Base-by-base conservation (phyloP, 2,113 vertebrate genomes). In the Cyphomyrus plagiostoma region DNA sequence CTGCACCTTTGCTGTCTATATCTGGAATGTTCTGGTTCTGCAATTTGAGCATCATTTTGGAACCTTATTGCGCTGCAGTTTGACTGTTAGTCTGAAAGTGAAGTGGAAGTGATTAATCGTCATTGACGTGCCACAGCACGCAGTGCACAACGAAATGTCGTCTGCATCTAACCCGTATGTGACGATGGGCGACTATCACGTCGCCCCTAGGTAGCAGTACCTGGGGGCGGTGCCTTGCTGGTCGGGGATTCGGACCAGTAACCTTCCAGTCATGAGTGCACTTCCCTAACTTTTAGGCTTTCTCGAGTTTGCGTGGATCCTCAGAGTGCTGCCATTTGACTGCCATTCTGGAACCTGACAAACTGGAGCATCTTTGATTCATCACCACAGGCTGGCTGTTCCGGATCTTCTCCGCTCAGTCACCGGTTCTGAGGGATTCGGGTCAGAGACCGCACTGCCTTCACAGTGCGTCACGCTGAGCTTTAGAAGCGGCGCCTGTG, bases 361-460 rank as follows among this genome's bases (percentile, higher is more conserved):
- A 84, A 48, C 39, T 88, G 87, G 87, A 88, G 74, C 42, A 26
- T 88, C 39, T 70, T 62, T 46, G 62, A 23, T 26, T 48, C 62
- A 74, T 45, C 15, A 46, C 48, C 45, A 8, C 80, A 45, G 45
- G 19, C 80, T 84, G 58, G 45, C 42, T 74, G 58, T 77, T 77
- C 62, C 39, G 19, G 45, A 35, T 35, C 23, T 15, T 19, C 11
- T 88, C 45, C 53, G 5, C 62, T 23, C 56, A 26, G 56, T 77
- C 26, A 52, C 66, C 26, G 7, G 17, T 74, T 46, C 46, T 46
- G 58, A 74, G 19, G 45, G 45, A 39, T 77, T 88, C 21, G 13
- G 88, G 88, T 88, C 46, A 74, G 88, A n/a, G 45, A n/a, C 11
- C 21, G 11, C 56, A 70, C 6, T 88, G 23, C n/a, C 42, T 48